A percentile compares a stretch with the other conserved stretches of the same genome.
Conservation (phyloP, 2,113 vertebrate species). For the Cacatua alba region DNA sequence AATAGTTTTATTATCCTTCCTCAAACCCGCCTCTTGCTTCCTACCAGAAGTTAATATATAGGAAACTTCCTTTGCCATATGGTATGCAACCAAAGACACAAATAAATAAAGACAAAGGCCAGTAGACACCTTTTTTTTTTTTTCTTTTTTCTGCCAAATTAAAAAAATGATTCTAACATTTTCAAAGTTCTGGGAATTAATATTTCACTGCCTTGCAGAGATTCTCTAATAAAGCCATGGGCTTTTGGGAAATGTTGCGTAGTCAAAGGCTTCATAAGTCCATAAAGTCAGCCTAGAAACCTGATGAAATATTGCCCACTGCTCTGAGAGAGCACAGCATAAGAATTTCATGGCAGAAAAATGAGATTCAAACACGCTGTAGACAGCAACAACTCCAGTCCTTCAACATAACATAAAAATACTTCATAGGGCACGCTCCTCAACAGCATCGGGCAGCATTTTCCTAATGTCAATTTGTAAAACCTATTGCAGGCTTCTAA, state of each 20-base stretch:
- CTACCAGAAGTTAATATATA: neutral
- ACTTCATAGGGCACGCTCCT: neutral
- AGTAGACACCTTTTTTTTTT: neutral
- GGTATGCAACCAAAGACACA: neutral
- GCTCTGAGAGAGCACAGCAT: neutral
- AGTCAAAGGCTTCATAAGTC: neutral
- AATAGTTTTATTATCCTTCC: neutral
- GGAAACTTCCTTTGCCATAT: neutral
- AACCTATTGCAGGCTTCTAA: neutral
- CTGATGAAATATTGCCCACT: neutral
- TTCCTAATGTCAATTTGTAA: neutral
- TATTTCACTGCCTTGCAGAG: neutral
- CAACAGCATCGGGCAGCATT: neutral
- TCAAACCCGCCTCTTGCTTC: neutral
- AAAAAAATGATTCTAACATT: neutral
- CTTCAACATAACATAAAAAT: neutral
- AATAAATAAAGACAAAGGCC: neutral
- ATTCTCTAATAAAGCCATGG: neutral
- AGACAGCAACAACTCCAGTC: neutral
- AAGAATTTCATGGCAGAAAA: neutral
- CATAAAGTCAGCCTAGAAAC: neutral
- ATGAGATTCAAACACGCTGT: neutral
- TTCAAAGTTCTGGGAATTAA: neutral
- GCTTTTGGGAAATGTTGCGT: neutral
- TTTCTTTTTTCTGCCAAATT: neutral